Percentiles rank a stretch among this genome's conserved stretches.
These are phyloP conservation scores for Aricia artaxerxes DNA, from an alignment of 2,888 invertebrate genomes.

Conservation along the genomic window DNA sequence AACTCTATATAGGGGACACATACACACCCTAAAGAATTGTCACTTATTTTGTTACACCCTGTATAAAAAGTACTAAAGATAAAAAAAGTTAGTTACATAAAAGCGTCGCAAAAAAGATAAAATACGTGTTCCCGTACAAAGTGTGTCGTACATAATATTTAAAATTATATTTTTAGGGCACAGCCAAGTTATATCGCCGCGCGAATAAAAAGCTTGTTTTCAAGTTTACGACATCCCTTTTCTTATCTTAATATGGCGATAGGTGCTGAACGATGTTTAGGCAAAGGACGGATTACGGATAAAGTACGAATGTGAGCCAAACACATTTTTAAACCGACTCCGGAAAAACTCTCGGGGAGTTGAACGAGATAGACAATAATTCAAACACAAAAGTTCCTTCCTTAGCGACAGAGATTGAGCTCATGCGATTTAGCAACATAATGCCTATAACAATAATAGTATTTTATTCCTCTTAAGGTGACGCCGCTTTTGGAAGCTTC, in stretches of 20 bases:
- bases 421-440: constrained; percentile 9
- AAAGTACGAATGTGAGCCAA: constrained; percentile 47
- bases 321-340: constrained; percentile 45
- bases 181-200: constrained; percentile 35
- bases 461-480: background rate
- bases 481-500: no score
- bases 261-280: constrained; percentile 63
- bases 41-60: no score
- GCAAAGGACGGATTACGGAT: constrained; percentile 51
- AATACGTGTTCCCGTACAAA: background rate
- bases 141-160: constrained; percentile 10
- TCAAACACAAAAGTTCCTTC: constrained; percentile 17
- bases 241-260: constrained; percentile 66
- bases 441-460: background rate
- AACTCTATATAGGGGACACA: no score
- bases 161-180: constrained; percentile 15
- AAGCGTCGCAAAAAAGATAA: background rate
- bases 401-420: constrained; percentile 16
- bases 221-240: constrained; percentile 68
- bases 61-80: background rate
- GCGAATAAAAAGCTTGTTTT: constrained; percentile 65
- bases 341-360: constrained; percentile 36
- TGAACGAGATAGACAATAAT: constrained; percentile 35
- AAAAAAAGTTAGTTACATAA: background rate
- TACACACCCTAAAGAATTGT: no score